Percentiles rank a stretch among this genome's conserved stretches.
Evolutionary conservation across 2,797 vertebrate species (phyloP).

Genomic region (Parauchenoglanis ngamensis): DNA sequence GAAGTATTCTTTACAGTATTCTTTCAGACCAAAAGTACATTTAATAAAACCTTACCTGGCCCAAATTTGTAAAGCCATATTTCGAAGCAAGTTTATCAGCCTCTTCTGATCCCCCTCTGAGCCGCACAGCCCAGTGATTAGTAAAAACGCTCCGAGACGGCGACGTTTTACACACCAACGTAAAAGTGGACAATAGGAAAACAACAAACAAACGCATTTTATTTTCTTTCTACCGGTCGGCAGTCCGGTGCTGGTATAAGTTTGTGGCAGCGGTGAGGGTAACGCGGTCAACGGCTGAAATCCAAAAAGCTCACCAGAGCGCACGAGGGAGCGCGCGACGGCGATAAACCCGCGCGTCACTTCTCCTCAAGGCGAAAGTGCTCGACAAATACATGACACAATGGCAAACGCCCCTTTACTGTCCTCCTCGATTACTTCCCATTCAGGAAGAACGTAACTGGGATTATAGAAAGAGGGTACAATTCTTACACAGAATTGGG

Average conservation of each 20-base stretch:
- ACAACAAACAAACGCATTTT: constrained; percentile 62
- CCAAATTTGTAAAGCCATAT: constrained; percentile 86
- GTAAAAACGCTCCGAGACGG: constrained; percentile 72
- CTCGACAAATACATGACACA: not conserved
- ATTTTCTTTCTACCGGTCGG: not conserved
- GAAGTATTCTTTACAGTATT: not conserved
- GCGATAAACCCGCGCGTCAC: constrained; percentile 11
- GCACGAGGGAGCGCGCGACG: constrained; percentile 13
- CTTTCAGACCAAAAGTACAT: not conserved
- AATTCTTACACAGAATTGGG: not conserved
- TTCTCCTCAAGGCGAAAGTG: not conserved
- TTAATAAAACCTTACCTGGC: constrained; percentile 78
- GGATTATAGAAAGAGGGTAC: not conserved
- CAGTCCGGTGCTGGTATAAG: not conserved
- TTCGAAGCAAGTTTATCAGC: constrained; percentile 80
- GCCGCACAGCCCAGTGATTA: constrained; percentile 89
- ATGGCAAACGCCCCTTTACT: not conserved
- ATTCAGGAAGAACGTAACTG: not conserved
- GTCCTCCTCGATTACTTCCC: too few relatives aligned
- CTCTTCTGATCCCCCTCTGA: constrained; percentile 76
- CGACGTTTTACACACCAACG: constrained; percentile 38
- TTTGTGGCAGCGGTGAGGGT: constrained; percentile 17
- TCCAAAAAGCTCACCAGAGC: constrained; percentile 35
- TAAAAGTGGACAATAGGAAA: constrained; percentile 52
- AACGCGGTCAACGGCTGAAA: not conserved